Conservation (phyloP, 2,113 vertebrate genomes). For the Rutilus rutilus region DNA sequence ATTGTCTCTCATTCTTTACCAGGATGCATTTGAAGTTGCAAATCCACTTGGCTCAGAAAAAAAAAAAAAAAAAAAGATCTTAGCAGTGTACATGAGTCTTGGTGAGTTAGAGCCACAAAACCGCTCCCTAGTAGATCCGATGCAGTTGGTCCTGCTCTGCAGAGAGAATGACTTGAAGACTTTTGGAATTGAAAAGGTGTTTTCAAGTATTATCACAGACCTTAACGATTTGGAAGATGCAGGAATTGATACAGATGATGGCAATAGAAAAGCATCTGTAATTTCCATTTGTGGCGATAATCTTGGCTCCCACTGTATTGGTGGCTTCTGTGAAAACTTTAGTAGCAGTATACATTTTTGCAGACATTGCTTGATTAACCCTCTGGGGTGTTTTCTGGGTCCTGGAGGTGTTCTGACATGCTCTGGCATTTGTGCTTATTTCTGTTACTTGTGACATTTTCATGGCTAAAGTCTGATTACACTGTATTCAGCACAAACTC, state of each 20-base stretch:
- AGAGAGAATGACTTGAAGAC: background rate
- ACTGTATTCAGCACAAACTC: too few species aligned
- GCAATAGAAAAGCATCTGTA: background rate
- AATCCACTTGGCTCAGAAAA: background rate
- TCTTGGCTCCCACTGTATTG: too few species aligned
- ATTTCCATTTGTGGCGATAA: slow-evolving; percentile 4
- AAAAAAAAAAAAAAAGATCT: background rate
- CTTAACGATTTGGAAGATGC: background rate
- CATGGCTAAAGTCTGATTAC: too few species aligned
- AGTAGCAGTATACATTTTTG: too few species aligned
- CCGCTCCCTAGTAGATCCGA: background rate
- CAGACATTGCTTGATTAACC: too few species aligned
- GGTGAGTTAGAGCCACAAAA: slow-evolving; percentile 2
- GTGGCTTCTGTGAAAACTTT: too few species aligned
- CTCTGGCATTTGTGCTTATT: too few species aligned
- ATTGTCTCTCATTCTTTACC: background rate
- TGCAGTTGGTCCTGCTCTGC: background rate
- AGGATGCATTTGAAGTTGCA: background rate
- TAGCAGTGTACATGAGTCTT: slow-evolving; percentile 1
- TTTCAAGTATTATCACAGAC: background rate
- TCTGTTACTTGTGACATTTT: too few species aligned
- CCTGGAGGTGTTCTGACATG: too few species aligned
- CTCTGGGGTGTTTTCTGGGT: too few species aligned
- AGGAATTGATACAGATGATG: slow-evolving; percentile 13
- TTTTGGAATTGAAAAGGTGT: background rate